These are phyloP conservation scores for Petromus typicus DNA, from an alignment of 2,113 vertebrate genomes.

Conservation along the genomic window DNA sequence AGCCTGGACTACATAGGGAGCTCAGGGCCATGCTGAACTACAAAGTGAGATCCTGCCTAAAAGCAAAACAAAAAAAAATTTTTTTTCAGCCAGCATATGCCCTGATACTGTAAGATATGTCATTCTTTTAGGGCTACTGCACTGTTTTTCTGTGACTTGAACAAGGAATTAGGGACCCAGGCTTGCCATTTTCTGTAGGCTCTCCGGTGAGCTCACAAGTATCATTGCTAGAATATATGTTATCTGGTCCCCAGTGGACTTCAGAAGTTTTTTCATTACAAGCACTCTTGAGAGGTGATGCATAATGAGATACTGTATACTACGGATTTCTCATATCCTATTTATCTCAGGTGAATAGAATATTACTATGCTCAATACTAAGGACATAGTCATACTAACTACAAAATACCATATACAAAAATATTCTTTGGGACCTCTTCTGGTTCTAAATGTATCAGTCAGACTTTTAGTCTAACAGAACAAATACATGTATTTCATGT, in stretches of 20 bases:
- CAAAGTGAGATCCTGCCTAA: no score
- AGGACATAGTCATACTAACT: not conserved
- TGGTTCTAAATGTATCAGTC: not conserved
- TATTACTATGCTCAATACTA: conserved; percentile 2
- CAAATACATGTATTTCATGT: not conserved
- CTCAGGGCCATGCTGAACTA: no score
- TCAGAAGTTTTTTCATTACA: not conserved
- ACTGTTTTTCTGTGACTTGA: not conserved
- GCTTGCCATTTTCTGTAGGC: not conserved
- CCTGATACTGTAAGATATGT: not conserved
- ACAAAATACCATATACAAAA: not conserved
- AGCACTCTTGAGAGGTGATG: not conserved
- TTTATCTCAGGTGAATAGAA: not conserved
- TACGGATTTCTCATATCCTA: not conserved
- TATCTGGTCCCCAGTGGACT: not conserved
- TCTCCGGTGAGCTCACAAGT: not conserved
- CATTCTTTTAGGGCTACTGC: not conserved
- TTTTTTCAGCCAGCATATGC: not conserved
- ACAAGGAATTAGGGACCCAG: not conserved
- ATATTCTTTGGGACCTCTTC: not conserved
- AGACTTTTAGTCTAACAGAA: not conserved
- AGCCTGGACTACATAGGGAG: no score
- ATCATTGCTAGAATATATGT: not conserved
- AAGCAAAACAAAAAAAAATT: no score
- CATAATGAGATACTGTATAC: not conserved